Percentiles rank a stretch among this genome's conserved stretches.
These are phyloP conservation scores for Mobula birostris DNA, from an alignment of 2,113 vertebrate species.

Conservation along the genomic window DNA sequence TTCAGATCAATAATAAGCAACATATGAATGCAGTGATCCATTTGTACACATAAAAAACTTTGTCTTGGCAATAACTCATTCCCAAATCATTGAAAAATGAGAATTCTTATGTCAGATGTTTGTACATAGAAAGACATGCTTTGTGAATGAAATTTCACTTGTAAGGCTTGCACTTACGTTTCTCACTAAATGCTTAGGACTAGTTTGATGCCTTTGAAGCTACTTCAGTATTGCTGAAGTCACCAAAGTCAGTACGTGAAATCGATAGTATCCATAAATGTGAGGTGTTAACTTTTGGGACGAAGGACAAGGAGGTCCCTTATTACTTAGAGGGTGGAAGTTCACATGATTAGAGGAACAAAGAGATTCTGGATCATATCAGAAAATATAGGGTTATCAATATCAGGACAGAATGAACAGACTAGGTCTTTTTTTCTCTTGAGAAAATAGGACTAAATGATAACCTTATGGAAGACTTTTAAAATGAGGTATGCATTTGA, in stretches of 20 bases:
- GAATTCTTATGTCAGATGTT: neutral
- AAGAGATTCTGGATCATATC: too few relatives aligned
- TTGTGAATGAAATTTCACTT: neutral
- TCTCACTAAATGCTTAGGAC: neutral
- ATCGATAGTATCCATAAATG: too few relatives aligned
- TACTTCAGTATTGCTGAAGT: neutral
- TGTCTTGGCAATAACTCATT: neutral
- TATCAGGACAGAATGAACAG: too few relatives aligned
- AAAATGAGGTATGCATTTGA: too few relatives aligned
- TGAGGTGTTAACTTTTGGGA: too few relatives aligned
- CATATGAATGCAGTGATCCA: neutral
- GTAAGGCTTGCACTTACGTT: neutral
- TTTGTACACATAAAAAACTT: neutral
- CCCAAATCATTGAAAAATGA: neutral
- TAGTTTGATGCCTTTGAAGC: neutral
- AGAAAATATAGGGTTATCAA: too few relatives aligned
- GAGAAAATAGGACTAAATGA: too few relatives aligned
- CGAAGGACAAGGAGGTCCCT: too few relatives aligned
- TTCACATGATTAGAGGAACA: too few relatives aligned
- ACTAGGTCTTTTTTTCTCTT: too few relatives aligned
- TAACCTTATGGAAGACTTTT: too few relatives aligned
- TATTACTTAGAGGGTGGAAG: too few relatives aligned
- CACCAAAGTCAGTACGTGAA: neutral
- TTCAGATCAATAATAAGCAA: neutral
- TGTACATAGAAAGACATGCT: neutral